phyloP scores from a whole-genome alignment of 1,140 invertebrate species.

The Drosophila biarmipes region DNA sequence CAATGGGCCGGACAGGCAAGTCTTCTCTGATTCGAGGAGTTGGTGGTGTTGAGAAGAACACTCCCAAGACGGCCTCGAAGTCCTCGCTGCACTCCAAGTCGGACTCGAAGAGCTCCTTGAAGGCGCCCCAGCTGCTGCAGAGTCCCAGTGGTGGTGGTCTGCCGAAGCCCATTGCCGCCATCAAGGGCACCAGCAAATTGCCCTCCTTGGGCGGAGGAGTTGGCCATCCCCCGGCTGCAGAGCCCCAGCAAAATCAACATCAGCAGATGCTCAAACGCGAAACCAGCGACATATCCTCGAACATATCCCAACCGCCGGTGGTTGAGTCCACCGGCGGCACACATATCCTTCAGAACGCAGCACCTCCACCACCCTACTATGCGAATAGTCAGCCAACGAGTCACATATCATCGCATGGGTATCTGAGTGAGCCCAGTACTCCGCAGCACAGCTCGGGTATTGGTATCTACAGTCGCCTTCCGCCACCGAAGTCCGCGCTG shows the following conservation, averaged over 20 bases:
- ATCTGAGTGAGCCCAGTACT: constrained; percentile 69
- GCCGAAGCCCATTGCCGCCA: constrained; percentile 94
- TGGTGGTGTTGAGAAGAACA: constrained; percentile 57
- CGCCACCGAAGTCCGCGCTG: constrained; percentile 59
- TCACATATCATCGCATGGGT: constrained; percentile 64
- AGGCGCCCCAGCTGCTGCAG: constrained; percentile 63
- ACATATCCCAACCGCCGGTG: constrained; percentile 71
- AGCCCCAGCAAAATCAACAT: constrained; percentile 13
- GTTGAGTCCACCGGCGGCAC: constrained; percentile 29
- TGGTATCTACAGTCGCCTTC: constrained; percentile 61
- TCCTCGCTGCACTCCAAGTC: constrained; percentile 77
- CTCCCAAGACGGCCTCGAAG: constrained; percentile 74
- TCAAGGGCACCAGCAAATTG: constrained; percentile 93
- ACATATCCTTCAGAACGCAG: constrained; percentile 75
- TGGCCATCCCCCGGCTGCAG: constrained; percentile 3
- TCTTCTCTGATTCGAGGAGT: constrained; percentile 50
- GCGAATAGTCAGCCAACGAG: constrained; percentile 50
- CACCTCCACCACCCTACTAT: constrained; percentile 56
- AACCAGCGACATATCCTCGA: constrained; percentile 79
- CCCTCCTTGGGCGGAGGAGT: constrained; percentile 76
- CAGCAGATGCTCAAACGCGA: constrained; percentile 60
- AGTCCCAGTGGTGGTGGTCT: constrained; percentile 88
- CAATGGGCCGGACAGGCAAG: constrained; percentile 66
- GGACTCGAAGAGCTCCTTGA: constrained; percentile 76
- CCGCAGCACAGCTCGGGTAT: constrained; percentile 56